Conservation (phyloP, 2,113 vertebrate genomes). For the Ctenomys sociabilis region DNA sequence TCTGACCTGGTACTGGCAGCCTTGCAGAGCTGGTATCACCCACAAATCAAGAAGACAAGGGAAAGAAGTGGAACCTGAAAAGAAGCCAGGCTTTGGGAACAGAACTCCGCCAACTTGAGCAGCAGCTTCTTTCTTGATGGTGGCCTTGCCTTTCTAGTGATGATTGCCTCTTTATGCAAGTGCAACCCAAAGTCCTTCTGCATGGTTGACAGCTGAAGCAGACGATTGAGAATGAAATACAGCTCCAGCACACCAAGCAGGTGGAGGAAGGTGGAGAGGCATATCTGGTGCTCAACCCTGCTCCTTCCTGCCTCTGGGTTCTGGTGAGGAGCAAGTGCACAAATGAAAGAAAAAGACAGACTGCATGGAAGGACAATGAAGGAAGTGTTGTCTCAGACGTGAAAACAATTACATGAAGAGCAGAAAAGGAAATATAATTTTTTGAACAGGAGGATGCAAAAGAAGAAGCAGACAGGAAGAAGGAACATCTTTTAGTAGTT, state of each 20-base stretch:
- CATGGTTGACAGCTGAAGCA: neutral
- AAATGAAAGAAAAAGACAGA: neutral
- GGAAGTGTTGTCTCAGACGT: neutral
- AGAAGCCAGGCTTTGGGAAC: neutral
- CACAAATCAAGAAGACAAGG: neutral
- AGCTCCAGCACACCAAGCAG: neutral
- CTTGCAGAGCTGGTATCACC: neutral
- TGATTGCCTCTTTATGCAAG: neutral
- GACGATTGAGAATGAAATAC: neutral
- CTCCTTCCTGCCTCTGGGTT: neutral
- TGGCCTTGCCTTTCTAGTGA: neutral
- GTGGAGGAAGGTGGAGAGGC: neutral
- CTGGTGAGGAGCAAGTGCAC: neutral
- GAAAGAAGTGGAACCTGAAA: accelerated
- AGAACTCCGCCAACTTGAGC: neutral
- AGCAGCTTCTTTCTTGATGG: neutral
- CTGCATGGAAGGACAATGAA: neutral
- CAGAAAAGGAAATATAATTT: neutral
- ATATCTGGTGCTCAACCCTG: accelerated
- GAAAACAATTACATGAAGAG: neutral
- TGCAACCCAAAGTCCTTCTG: neutral
- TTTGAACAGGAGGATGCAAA: neutral
- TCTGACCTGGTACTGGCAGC: neutral
- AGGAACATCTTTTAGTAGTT: neutral
- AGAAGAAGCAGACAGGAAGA: no score